phyloP scores from a whole-genome alignment of 2,888 invertebrate species.

The Mimachlamys varia region DNA sequence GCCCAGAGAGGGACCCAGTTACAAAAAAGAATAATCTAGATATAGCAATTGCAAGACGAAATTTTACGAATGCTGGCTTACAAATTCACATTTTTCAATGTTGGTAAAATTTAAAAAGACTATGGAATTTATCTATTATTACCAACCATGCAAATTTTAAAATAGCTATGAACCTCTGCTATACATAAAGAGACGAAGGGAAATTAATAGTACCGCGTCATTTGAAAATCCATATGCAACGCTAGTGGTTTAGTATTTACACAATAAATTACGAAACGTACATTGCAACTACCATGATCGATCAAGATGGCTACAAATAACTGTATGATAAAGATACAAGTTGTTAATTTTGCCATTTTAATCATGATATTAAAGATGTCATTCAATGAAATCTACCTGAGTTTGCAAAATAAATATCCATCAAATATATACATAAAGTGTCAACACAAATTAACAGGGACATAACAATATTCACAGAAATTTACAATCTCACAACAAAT shows the following conservation, averaged over 20 bases:
- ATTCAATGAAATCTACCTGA: slow-evolving; percentile 20
- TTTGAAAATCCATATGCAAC: neutral
- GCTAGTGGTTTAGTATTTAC: neutral
- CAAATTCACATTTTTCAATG: too few species aligned
- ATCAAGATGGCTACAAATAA: neutral
- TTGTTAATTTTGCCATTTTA: neutral
- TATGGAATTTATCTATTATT: too few species aligned
- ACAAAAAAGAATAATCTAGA: too few species aligned
- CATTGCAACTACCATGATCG: neutral
- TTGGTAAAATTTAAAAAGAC: too few species aligned
- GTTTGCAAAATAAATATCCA: slow-evolving; percentile 34
- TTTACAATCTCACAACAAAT: neutral
- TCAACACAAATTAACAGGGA: neutral
- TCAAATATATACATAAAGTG: slow-evolving; percentile 17
- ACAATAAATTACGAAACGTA: neutral
- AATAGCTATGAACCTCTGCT: too few species aligned
- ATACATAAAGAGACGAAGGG: neutral
- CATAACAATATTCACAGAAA: neutral
- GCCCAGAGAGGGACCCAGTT: too few species aligned
- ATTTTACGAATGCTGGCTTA: too few species aligned
- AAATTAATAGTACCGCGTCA: neutral
- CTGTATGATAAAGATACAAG: neutral
- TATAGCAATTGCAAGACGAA: too few species aligned
- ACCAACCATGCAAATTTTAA: too few species aligned
- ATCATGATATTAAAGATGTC: neutral